Base-by-base conservation (phyloP, 2,888 invertebrate species). In the Cantharis flavilabris region DNA sequence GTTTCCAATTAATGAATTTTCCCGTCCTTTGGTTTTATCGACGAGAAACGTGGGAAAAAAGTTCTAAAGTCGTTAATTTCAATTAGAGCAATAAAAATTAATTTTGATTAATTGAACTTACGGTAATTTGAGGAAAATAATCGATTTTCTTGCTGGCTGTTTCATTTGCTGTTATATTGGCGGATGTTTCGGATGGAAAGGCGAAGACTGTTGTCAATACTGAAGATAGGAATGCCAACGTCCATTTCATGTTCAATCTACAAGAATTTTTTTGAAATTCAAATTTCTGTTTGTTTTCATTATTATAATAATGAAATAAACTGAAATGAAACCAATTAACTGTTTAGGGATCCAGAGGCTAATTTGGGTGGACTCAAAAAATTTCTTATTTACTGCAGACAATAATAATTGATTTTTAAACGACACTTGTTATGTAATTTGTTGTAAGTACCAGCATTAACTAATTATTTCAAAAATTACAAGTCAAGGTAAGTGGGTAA, bases 1-100 rank as follows among this genome's bases (percentile, higher is more conserved):
- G 11, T 86, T 80, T 30, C 84, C 88, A 9, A 85, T 72, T 9
- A 86, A 81, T 0, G 88, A 86, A 16, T 83, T 73, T 75, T 85
- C 84, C 65, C 87, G 82, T 3, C 88, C 88, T 33, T 80, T 82
- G 16, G 77, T 77, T 65, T 76, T 76, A 64, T 73, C 72, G 33
- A 77, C 70, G 20, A 77, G 76, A 71, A 69, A 11, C 23, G n/a
- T 13, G 7, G 65, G 23, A 65, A 18, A 10, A 10, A 13, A 65
- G 23, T 18, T 18, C 26, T 69, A 3, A 30, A 30, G 30, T 28
- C 11, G 7, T 20, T n/a, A 49, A 1, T 13, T 23, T 9, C 9
- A 2, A 49, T n/a, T 49, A 49, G n/a, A 49, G n/a, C n/a, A 7
- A n/a, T 7, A n/a, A 9, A 49, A 65, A 13, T 23, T 67, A 26